A percentile compares a stretch with the other conserved stretches of the same genome.
Conservation (phyloP, 2,797 vertebrate species). For the Scyliorhinus canicula region DNA sequence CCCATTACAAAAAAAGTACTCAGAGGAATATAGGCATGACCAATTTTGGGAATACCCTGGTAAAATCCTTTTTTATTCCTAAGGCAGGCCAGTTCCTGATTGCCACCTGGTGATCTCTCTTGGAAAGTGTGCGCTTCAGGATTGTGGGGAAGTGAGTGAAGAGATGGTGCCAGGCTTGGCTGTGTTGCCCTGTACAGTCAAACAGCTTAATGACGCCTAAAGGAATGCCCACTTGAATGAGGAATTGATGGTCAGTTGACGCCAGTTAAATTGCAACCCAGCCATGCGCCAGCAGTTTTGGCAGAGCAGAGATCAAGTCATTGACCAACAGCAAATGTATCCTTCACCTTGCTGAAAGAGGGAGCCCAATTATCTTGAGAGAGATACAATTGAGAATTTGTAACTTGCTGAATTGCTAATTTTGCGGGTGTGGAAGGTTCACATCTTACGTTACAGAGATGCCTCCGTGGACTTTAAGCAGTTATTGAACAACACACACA, state of each 20-base stretch:
- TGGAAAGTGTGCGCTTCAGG: background rate
- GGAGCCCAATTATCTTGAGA: background rate
- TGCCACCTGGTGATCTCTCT: background rate
- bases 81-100: background rate
- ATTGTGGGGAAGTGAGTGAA: background rate
- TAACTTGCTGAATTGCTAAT: background rate
- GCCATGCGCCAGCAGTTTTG: background rate
- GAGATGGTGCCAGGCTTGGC: background rate
- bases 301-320: too few species aligned
- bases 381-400: background rate
- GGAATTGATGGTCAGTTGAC: background rate
- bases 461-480: background rate
- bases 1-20: background rate
- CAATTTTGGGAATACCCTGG: background rate
- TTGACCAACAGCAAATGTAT: background rate
- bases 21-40: too few species aligned
- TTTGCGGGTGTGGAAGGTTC: background rate
- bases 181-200: background rate
- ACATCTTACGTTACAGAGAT: constrained; percentile 4
- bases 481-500: background rate
- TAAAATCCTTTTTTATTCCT: background rate
- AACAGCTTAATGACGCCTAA: background rate
- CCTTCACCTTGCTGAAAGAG: background rate
- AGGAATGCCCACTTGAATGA: background rate
- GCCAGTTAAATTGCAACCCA: background rate